A percentile compares a stretch with the other conserved stretches of the same genome.
phyloP scores from a whole-genome alignment of 2,888 invertebrate species.

The Eupelmus urozonus region DNA sequence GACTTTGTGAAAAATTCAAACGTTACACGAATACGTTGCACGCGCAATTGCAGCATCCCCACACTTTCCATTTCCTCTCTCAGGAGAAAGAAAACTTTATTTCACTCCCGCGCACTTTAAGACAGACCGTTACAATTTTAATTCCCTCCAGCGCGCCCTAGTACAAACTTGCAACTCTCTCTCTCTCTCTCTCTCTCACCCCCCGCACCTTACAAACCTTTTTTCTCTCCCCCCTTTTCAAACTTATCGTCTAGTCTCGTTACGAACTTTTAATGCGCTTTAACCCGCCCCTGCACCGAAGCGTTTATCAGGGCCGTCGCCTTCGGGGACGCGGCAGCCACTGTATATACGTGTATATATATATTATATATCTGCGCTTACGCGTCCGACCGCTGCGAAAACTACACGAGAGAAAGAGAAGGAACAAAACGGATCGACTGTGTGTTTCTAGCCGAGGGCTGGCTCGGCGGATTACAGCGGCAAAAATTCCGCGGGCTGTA shows the following conservation, averaged over 20 bases:
- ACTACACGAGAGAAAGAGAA: neutral
- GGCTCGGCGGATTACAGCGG: slow-evolving; percentile 11
- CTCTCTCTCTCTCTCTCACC: too few relatives aligned
- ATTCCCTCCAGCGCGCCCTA: neutral
- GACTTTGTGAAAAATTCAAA: too few relatives aligned
- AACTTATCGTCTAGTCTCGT: slow-evolving; percentile 47
- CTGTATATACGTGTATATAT: too few relatives aligned
- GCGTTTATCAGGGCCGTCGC: slow-evolving; percentile 44
- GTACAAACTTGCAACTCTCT: neutral
- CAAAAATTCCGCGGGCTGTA: slow-evolving; percentile 61
- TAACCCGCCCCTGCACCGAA: neutral
- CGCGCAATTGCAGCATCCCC: too few relatives aligned
- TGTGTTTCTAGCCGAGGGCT: too few relatives aligned
- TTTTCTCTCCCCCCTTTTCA: slow-evolving; percentile 33
- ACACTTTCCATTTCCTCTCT: too few relatives aligned
- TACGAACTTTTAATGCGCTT: slow-evolving; percentile 52
- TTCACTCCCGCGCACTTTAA: neutral
- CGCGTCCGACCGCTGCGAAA: neutral
- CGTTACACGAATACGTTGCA: too few relatives aligned
- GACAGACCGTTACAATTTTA: neutral
- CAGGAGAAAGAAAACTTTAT: too few relatives aligned
- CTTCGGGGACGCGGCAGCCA: slow-evolving; percentile 10
- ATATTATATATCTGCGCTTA: too few relatives aligned
- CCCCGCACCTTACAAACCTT: too few relatives aligned
- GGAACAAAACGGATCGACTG: neutral